Evolutionary conservation across 2,797 vertebrate species (phyloP).

Genomic region (Clarias platycephalus): DNA sequence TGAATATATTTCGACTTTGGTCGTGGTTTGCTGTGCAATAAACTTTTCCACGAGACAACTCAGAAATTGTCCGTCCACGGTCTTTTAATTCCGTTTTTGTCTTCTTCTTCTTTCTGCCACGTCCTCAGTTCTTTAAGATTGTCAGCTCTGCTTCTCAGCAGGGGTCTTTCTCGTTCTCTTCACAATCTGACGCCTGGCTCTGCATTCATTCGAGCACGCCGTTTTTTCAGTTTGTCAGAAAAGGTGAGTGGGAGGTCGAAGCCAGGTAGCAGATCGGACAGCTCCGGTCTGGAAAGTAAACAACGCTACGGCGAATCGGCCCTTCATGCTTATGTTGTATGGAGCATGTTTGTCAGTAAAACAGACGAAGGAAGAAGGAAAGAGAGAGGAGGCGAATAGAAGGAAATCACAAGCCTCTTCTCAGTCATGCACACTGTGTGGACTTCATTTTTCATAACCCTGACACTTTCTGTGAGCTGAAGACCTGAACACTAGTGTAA

Average conservation of each 20-base stretch:
- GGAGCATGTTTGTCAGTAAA: constrained; percentile 48
- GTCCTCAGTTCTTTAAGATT: constrained; percentile 66
- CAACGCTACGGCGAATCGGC: constrained; percentile 33
- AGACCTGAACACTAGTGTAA: constrained; percentile 36
- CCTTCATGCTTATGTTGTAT: constrained; percentile 57
- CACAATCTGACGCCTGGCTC: constrained; percentile 57
- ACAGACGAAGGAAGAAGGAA: constrained; percentile 21
- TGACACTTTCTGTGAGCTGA: constrained; percentile 8
- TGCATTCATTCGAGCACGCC: constrained; percentile 60
- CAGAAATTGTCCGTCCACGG: constrained; percentile 70
- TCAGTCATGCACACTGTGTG: not conserved
- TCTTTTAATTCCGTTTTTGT: constrained; percentile 49
- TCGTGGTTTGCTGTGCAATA: constrained; percentile 43
- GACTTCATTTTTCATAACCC: constrained; percentile 28
- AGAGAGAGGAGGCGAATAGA: constrained; percentile 32
- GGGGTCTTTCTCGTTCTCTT: constrained; percentile 62
- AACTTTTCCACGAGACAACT: constrained; percentile 69
- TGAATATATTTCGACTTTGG: not conserved
- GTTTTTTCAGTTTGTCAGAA: constrained; percentile 63
- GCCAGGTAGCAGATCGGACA: constrained; percentile 29
- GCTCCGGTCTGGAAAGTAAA: constrained; percentile 53
- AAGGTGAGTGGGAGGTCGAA: constrained; percentile 60
- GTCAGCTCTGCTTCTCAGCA: constrained; percentile 62
- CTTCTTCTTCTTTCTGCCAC: constrained; percentile 61
- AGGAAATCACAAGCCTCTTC: constrained; percentile 27